These are phyloP conservation scores for Leptopterna dolabrata DNA, from an alignment of 2,888 invertebrate genomes.

Conservation along the genomic window DNA sequence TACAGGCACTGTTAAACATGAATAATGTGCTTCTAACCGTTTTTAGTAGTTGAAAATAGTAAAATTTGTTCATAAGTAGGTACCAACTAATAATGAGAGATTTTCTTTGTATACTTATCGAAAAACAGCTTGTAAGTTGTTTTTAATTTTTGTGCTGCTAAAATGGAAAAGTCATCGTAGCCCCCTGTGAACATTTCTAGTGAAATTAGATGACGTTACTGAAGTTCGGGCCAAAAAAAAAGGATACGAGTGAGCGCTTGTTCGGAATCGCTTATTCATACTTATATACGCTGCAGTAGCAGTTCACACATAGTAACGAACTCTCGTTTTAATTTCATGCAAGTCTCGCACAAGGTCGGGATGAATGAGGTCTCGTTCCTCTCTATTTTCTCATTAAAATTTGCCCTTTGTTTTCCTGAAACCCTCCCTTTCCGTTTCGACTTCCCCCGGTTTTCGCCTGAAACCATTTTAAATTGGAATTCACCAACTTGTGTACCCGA, in stretches of 20 bases:
- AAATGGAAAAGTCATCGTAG: no score
- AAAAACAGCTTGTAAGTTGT: no score
- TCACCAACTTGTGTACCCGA: constrained; percentile 7
- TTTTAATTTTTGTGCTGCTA: no score
- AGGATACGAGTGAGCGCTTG: no score
- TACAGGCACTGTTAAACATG: no score
- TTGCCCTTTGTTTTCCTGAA: not conserved
- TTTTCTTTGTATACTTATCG: no score
- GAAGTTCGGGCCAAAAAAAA: no score
- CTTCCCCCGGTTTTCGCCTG: constrained; percentile 19
- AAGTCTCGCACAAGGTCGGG: not conserved
- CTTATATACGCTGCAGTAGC: not conserved
- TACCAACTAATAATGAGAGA: no score
- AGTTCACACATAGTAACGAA: not conserved
- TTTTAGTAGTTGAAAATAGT: no score
- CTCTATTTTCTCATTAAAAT: not conserved
- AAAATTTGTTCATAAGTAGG: no score
- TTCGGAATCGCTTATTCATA: not conserved
- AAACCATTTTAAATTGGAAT: constrained; percentile 48
- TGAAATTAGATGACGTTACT: not conserved
- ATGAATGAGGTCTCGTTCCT: not conserved
- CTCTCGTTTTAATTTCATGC: not conserved
- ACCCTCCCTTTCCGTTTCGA: not conserved
- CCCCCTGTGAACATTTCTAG: no score
- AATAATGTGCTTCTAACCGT: no score